These are phyloP conservation scores for Pangasianodon gigas DNA, from an alignment of 2,113 vertebrate species.

Conservation along the genomic window DNA sequence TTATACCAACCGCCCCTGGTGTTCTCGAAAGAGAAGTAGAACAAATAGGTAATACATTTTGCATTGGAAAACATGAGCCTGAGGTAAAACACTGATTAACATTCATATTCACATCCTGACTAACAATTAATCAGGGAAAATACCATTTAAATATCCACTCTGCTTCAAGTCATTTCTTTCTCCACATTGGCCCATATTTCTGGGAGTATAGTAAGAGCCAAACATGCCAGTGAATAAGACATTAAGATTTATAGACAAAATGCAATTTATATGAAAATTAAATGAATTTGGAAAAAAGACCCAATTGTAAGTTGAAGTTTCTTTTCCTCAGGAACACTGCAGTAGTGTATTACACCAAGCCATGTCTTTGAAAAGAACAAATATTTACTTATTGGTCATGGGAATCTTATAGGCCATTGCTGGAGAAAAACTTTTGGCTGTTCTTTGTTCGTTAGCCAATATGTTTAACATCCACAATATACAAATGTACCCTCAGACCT, in stretches of 20 bases:
- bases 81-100: constrained; percentile 32
- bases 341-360: background rate
- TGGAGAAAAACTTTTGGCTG: background rate
- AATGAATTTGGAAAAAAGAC: background rate
- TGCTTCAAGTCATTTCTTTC: background rate
- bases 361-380: background rate
- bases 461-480: background rate
- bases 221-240: constrained; percentile 14
- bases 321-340: background rate
- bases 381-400: background rate
- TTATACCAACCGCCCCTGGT: background rate
- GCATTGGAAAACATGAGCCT: constrained; percentile 15
- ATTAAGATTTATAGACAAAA: constrained; percentile 27
- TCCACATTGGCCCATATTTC: background rate
- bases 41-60: background rate
- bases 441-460: background rate
- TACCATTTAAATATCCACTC: background rate
- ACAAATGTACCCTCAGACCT: background rate
- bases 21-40: background rate
- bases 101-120: constrained; percentile 25
- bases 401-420: background rate
- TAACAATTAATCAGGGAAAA: constrained; percentile 33
- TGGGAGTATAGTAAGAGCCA: background rate
- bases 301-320: background rate
- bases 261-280: background rate